These are phyloP conservation scores for Philypnodon macrostomus DNA, from an alignment of 2,797 vertebrate genomes.

Conservation along the genomic window DNA sequence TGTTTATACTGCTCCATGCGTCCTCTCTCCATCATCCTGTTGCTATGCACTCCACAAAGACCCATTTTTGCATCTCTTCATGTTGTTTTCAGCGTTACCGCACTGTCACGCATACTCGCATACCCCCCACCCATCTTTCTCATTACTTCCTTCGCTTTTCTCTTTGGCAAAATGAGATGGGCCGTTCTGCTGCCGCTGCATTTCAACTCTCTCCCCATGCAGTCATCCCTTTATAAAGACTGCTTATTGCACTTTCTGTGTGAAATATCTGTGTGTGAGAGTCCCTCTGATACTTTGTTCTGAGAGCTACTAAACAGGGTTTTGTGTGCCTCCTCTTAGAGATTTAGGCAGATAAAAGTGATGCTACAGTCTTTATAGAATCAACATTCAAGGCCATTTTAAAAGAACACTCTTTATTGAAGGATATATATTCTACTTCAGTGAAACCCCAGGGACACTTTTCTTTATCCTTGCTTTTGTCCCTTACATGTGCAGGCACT, in stretches of 20 bases:
- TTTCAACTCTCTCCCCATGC: conserved; percentile 51
- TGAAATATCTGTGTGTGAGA: conserved; percentile 8
- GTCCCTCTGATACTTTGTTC: conserved; percentile 17
- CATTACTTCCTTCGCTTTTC: conserved; percentile 60
- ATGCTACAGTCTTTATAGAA: conserved; percentile 20
- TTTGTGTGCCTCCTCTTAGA: conserved; percentile 30
- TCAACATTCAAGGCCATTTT: conserved; percentile 35
- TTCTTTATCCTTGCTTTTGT: too few species aligned
- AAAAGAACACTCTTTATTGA: conserved; percentile 40
- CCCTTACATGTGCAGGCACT: conserved; percentile 14
- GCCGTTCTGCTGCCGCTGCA: conserved; percentile 62
- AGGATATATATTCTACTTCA: conserved; percentile 56
- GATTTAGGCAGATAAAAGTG: conserved; percentile 37
- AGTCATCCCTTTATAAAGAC: conserved; percentile 47
- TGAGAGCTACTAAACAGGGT: conserved; percentile 15
- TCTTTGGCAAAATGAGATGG: conserved; percentile 59
- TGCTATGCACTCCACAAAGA: conserved; percentile 45
- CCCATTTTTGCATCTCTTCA: conserved; percentile 37
- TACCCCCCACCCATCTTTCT: conserved; percentile 37
- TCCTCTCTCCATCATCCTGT: conserved; percentile 60
- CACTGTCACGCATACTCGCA: conserved; percentile 27
- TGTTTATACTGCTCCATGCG: conserved; percentile 65
- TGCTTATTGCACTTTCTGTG: conserved; percentile 39
- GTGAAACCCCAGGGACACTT: conserved; percentile 32
- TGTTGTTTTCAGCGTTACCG: conserved; percentile 28